Base-by-base conservation (phyloP, 2,888 invertebrate genomes). In the Lasioglossum zephyrum region DNA sequence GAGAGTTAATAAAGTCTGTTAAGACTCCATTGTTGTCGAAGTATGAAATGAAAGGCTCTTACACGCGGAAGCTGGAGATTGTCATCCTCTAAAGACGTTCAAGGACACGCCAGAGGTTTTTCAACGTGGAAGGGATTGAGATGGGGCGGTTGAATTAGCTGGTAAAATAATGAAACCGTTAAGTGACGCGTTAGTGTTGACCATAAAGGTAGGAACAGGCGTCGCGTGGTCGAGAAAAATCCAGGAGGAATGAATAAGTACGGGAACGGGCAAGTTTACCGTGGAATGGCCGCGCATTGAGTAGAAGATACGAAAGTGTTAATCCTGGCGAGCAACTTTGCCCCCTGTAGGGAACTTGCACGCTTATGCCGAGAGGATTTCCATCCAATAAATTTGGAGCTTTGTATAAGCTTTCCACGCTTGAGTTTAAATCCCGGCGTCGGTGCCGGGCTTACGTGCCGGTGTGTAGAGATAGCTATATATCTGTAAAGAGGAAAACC, bases 341-440 rank as follows among this genome's bases (percentile, higher is more conserved):
- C 95, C 94, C 66, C 95, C 91, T 92, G 92, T 92, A 92, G 93
- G 92, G 93, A 94, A 94, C 92, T 94, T 94, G 93, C 93, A 91
- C 93, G 93, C 95, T 95, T 94, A 94, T 93, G 93, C 93, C 92
- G 92, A 90, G 94, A 95, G 96, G 96, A 96, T 96, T 96, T 96
- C 95, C 95, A 95, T 95, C 95, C 95, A 95, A 96, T 96, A 96
- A 96, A 96, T 96, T 96, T 95, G 92, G 94, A 95, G 96, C 96
- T 96, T 96, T 96, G 96, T 96, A 95, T 96, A 96, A 96, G 96
- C 96, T 95, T 95, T 95, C 94, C 95, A 94, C 95, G 95, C 95
- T 95, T 92, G 94, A 95, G 95, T 94, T 95, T 95, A 95, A 95
- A 95, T 95, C 95, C 95, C 92, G 91, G 91, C 93, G 93, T 91